These are phyloP conservation scores for Grapholita molesta DNA, from an alignment of 1,140 invertebrate species.

Conservation along the genomic window DNA sequence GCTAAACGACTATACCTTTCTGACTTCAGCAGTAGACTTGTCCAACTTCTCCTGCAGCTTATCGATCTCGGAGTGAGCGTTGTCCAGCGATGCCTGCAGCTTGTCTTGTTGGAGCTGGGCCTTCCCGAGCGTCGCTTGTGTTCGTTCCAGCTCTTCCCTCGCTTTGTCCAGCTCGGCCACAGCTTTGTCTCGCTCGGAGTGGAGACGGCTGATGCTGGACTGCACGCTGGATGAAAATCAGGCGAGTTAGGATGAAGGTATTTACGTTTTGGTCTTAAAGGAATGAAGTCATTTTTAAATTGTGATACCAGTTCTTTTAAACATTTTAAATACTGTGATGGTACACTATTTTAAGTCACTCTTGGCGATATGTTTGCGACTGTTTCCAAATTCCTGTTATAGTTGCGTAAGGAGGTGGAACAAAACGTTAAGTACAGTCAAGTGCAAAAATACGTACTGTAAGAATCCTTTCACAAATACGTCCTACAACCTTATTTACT, in stretches of 20 bases:
- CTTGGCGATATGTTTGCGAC: neutral
- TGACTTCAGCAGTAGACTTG: conserved; percentile 87
- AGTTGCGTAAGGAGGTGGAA: too few relatives aligned
- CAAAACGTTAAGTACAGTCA: too few relatives aligned
- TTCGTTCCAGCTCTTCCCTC: conserved; percentile 93
- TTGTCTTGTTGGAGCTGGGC: conserved; percentile 94
- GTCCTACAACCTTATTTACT: too few relatives aligned
- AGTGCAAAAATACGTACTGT: too few relatives aligned
- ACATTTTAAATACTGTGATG: neutral
- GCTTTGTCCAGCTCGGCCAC: conserved; percentile 91
- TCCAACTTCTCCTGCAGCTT: conserved; percentile 92
- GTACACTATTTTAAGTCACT: neutral
- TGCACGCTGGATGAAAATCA: conserved; percentile 75
- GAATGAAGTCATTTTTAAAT: neutral
- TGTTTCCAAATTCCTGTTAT: too few relatives aligned
- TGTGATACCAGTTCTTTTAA: too few relatives aligned
- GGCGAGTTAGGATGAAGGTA: neutral
- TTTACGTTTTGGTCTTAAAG: neutral
- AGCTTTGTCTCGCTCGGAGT: conserved; percentile 92
- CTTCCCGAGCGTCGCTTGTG: conserved; percentile 92
- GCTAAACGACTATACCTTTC: conserved; percentile 82
- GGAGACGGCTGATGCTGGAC: conserved; percentile 86
- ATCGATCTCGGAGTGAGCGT: conserved; percentile 94
- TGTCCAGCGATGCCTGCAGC: conserved; percentile 90
- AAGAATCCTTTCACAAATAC: too few relatives aligned